Percentiles rank a stretch among this genome's conserved stretches.
Evolutionary conservation across 2,113 vertebrate species (phyloP).

Genomic region (Microtus pennsylvanicus): DNA sequence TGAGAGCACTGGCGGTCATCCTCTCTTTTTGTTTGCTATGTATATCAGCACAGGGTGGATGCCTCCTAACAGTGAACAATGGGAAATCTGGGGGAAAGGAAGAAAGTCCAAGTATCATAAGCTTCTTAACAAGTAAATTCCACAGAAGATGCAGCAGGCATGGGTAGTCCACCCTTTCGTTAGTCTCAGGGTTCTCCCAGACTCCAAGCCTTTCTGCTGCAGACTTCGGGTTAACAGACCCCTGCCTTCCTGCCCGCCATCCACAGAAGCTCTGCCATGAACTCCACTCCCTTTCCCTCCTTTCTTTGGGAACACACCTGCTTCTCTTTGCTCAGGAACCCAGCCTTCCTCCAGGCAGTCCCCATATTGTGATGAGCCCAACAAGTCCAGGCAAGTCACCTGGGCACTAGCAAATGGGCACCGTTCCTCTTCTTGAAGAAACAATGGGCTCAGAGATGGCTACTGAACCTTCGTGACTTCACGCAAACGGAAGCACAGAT

Average conservation of each 20-base stretch:
- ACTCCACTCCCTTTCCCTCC: neutral
- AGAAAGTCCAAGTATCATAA: neutral
- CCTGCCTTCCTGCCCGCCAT: neutral
- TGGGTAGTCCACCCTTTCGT: neutral
- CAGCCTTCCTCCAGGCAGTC: slow-evolving; percentile 50
- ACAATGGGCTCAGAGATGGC: neutral
- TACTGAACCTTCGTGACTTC: neutral
- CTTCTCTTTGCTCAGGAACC: neutral
- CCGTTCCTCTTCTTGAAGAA: neutral
- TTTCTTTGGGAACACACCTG: neutral
- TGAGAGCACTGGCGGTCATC: neutral
- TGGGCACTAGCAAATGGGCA: neutral
- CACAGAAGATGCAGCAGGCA: neutral
- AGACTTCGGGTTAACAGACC: neutral
- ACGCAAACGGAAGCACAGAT: neutral
- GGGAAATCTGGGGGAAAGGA: neutral
- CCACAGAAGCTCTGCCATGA: slow-evolving; percentile 14
- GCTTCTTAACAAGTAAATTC: neutral
- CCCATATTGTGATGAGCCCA: neutral
- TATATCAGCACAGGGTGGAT: neutral
- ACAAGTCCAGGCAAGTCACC: neutral
- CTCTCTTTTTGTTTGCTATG: neutral
- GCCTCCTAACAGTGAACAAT: neutral
- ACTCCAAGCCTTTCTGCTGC: neutral
- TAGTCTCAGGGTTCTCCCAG: neutral